Conservation (phyloP, 1,140 invertebrate genomes). For the Drosophila ercepeae region DNA sequence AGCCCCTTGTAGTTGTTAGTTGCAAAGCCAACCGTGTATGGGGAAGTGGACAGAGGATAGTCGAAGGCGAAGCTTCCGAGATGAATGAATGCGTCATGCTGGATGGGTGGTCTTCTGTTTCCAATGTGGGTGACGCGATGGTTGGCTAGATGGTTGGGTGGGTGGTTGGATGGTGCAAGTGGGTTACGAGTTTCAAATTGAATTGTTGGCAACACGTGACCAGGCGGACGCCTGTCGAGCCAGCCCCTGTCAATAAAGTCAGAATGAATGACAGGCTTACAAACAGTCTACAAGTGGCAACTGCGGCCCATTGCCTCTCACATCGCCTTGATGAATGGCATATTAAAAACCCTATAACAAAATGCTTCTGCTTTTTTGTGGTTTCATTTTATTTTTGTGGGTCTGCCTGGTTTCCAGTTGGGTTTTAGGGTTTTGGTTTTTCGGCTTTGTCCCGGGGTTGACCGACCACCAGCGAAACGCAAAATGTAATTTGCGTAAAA, state of each 20-base stretch:
- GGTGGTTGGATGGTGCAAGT: constrained; percentile 17
- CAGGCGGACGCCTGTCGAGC: constrained; percentile 29
- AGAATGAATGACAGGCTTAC: constrained; percentile 73
- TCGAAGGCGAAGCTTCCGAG: constrained; percentile 32
- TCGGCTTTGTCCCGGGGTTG: constrained; percentile 29
- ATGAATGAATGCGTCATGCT: constrained; percentile 60
- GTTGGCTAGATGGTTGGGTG: constrained; percentile 1
- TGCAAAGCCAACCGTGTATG: constrained; percentile 52
- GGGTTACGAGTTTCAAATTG: constrained; percentile 67
- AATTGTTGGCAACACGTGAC: constrained; percentile 79
- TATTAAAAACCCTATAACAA: constrained; percentile 67
- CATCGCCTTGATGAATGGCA: constrained; percentile 59
- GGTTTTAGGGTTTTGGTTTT: not conserved
- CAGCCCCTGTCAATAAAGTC: constrained; percentile 72
- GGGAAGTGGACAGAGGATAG: constrained; percentile 38
- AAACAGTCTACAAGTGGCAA: constrained; percentile 70
- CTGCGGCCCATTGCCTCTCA: not conserved
- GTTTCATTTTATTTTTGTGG: not conserved
- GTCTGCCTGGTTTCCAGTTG: not conserved
- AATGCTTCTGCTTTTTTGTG: constrained; percentile 26
- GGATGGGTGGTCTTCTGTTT: constrained; percentile 10
- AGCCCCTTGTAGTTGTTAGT: constrained; percentile 48
- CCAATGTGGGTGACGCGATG: not conserved
- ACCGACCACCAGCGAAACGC: constrained; percentile 45
- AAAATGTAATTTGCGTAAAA: constrained; percentile 78